Conservation (phyloP, 2,113 vertebrate species). For the Hyperopisus bebe region DNA sequence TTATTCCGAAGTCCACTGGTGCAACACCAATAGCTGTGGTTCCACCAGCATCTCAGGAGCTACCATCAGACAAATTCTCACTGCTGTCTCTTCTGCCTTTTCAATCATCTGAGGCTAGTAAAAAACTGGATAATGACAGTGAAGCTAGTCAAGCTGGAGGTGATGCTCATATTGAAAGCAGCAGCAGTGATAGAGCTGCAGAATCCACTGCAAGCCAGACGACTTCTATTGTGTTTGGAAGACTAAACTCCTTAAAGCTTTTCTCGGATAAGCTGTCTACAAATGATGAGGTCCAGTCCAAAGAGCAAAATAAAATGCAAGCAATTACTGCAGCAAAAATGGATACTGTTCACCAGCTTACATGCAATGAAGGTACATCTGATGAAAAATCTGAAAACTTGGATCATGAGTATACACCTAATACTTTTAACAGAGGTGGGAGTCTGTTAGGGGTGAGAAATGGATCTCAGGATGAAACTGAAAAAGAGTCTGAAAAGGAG, state of each 20-base stretch:
- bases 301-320: conserved; percentile 31
- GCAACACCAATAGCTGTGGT: conserved; percentile 54
- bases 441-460: conserved; percentile 39
- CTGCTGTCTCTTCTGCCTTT: conserved; percentile 57
- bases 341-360: conserved; percentile 26
- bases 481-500: conserved; percentile 60
- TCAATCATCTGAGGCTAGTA: conserved; percentile 44
- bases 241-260: conserved; percentile 69
- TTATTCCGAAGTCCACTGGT: conserved; percentile 53
- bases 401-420: conserved; percentile 39
- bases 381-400: conserved; percentile 25
- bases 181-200: conserved; percentile 24
- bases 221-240: conserved; percentile 66
- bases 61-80: conserved; percentile 54
- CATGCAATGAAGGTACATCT: conserved; percentile 20
- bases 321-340: conserved; percentile 37
- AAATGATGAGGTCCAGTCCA: conserved; percentile 21
- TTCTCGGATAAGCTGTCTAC: conserved; percentile 50
- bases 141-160: not conserved
- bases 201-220: conserved; percentile 42
- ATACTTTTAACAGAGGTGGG: conserved; percentile 40
- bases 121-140: conserved; percentile 33
- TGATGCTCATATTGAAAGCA: conserved; percentile 19
- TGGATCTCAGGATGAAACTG: conserved; percentile 58
- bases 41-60: conserved; percentile 48